These are phyloP conservation scores for Sarcophaga caerulescens DNA, from an alignment of 2,888 invertebrate genomes.

Conservation along the genomic window DNA sequence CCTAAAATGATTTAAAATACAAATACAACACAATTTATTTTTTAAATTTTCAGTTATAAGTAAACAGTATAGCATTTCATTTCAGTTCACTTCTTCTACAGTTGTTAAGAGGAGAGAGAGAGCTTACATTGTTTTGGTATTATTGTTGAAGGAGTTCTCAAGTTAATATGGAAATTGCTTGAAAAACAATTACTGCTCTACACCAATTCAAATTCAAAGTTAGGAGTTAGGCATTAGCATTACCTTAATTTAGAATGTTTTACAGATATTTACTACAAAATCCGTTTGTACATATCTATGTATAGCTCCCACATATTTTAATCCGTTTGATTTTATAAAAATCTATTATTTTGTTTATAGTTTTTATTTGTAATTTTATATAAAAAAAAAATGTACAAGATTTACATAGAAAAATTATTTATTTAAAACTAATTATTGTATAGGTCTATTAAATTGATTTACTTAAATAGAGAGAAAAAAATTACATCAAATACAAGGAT, in stretches of 20 bases:
- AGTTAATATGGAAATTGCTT: background rate
- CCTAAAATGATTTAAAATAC: conserved; percentile 69
- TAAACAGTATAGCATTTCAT: background rate
- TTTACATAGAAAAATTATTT: conserved; percentile 47
- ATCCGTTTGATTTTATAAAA: conserved; percentile 32
- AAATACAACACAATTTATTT: conserved; percentile 37
- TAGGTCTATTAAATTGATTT: background rate
- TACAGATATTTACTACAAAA: background rate
- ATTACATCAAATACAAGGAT: background rate
- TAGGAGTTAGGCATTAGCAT: background rate
- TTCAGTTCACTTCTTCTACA: background rate
- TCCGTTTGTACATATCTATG: background rate
- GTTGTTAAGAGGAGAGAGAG: background rate
- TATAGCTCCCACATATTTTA: background rate
- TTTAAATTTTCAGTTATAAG: background rate
- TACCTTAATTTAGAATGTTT: background rate
- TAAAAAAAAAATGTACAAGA: conserved; percentile 43
- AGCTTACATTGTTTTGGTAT: conserved; percentile 47
- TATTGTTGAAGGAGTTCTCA: background rate
- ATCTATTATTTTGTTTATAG: conserved; percentile 39
- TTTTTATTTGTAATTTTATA: conserved; percentile 63
- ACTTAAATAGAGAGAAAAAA: background rate
- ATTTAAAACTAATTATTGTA: conserved; percentile 21
- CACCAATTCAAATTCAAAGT: background rate
- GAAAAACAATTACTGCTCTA: background rate